These are phyloP conservation scores for Cephalotes varians DNA, from an alignment of 2,888 invertebrate genomes.

Conservation along the genomic window DNA sequence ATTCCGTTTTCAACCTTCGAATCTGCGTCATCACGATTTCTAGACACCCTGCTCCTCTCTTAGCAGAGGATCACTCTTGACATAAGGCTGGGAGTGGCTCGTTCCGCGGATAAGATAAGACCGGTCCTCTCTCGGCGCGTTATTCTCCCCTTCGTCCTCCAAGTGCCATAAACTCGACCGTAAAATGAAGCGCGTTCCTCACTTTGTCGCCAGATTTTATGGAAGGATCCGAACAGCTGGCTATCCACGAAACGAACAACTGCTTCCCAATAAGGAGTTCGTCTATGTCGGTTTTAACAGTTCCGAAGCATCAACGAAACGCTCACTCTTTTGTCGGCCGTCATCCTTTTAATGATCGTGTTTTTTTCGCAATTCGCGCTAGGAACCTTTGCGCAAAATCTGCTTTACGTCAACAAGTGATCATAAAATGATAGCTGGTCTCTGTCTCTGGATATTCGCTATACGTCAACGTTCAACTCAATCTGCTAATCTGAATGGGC, in stretches of 20 bases:
- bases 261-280: constrained; percentile 60
- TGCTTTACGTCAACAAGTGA: constrained; percentile 66
- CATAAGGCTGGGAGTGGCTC: constrained; percentile 61
- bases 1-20: background rate
- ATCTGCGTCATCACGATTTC: constrained; percentile 9
- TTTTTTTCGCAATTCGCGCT: constrained; percentile 43
- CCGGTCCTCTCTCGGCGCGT: constrained; percentile 60
- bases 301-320: constrained; percentile 16
- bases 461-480: constrained; percentile 51
- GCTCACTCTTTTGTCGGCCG: constrained; percentile 15
- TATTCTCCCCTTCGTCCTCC: constrained; percentile 50
- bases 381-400: background rate
- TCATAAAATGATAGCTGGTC: constrained; percentile 61
- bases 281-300: constrained; percentile 66
- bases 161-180: constrained; percentile 70
- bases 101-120: constrained; percentile 73
- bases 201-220: constrained; percentile 75
- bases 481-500: constrained; percentile 29
- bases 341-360: constrained; percentile 43
- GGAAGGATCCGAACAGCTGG: constrained; percentile 58
- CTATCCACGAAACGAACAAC: constrained; percentile 24
- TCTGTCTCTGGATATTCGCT: constrained; percentile 38
- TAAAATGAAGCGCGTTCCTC: constrained; percentile 74
- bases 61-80: constrained; percentile 7
- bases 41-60: constrained; percentile 8